Base-by-base conservation (phyloP, 2,113 vertebrate genomes). In the Chrysemys picta region DNA sequence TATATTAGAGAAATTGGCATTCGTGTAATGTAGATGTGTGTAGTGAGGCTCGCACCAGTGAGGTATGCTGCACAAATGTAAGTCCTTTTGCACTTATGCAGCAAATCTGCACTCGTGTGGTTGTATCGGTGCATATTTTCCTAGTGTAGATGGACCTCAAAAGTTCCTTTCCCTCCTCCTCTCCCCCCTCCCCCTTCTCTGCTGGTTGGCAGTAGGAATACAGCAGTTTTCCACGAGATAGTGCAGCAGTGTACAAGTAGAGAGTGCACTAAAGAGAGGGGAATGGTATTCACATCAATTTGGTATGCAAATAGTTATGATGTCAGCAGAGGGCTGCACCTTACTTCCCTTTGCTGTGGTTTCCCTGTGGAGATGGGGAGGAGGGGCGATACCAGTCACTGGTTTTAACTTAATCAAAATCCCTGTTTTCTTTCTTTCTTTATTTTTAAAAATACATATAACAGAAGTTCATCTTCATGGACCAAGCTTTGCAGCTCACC, bases 1-100 rank as follows among this genome's bases (percentile, higher is more conserved):
- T 31, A 13, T 42, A 2, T 0, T 1, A 54, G 50, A 21, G 6
- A 80, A 85, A 3, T 22, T 4, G 0, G 0, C 6, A 0, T 3
- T 25, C 50, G 5, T 87, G 45, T 87, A 17, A 42, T 1, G 1
- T 3, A 42, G 75, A 7, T 54, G 53, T n/a, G 2, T 17, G 1
- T 11, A n/a, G 3, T 35, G 42, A 17, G 17, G 16, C 42, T 82
- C 45, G n/a, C 42, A 1, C 82, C 35, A 3, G 12, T 4, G 1
- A 24, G 45, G 35, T 7, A 8, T 47, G 29, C 47, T 47, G 81
- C 52, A 91, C 47, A 35, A 21, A 12, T 3, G 4, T 53, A n/a
- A 59, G 45, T 17, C 35, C 19, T 54, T 50, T 93, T 0, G 0
- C n/a, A 38, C 83, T 78, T 10, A 5, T 6, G 54, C 42, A 50